A percentile compares a stretch with the other conserved stretches of the same genome.
These are phyloP conservation scores for Chrysochloris asiatica DNA, from an alignment of 2,113 vertebrate species.

Conservation along the genomic window DNA sequence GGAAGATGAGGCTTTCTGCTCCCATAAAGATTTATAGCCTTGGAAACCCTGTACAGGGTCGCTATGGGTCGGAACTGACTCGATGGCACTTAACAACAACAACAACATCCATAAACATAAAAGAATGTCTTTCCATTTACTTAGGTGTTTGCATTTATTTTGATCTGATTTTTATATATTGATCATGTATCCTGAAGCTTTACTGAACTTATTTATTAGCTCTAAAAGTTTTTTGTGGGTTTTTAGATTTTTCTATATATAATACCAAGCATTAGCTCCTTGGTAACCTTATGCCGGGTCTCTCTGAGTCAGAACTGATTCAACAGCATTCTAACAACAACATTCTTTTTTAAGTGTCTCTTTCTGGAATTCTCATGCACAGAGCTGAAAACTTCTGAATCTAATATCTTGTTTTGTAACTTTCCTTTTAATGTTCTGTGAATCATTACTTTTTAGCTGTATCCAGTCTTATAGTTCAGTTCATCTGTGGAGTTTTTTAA, in stretches of 20 bases:
- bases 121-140: too few species aligned
- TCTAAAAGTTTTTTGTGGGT: background rate
- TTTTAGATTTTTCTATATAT: background rate
- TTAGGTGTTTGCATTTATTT: slow-evolving; percentile 16
- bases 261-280: background rate
- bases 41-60: too few species aligned
- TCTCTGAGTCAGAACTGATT: too few species aligned
- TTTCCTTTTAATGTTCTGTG: background rate
- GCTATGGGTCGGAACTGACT: too few species aligned
- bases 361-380: background rate
- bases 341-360: too few species aligned
- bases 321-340: too few species aligned
- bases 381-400: background rate
- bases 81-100: too few species aligned
- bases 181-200: background rate
- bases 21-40: too few species aligned
- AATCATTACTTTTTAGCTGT: background rate
- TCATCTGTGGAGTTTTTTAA: background rate
- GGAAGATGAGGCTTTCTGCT: too few species aligned
- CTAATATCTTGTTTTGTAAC: background rate
- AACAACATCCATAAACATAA: too few species aligned
- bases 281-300: too few species aligned
- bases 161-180: background rate
- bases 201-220: background rate
- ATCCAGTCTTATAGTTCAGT: background rate